A percentile compares a stretch with the other conserved stretches of the same genome.
Evolutionary conservation across 2,888 invertebrate species (phyloP).

Genomic region (Phalangium opilio): DNA sequence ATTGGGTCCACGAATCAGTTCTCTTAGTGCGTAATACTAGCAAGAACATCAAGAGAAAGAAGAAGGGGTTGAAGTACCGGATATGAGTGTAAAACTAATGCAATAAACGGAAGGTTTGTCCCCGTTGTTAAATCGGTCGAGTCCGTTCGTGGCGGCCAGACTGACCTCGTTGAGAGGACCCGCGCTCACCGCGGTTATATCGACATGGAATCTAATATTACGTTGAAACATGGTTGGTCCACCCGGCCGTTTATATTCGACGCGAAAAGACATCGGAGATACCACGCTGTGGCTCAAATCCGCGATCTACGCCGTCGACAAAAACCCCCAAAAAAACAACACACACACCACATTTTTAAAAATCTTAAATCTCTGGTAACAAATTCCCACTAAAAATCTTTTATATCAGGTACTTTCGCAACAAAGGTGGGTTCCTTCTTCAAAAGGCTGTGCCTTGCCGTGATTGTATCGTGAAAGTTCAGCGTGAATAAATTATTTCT

Average conservation of each 20-base stretch:
- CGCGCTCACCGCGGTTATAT: conserved; percentile 31
- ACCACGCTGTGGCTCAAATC: conserved; percentile 95
- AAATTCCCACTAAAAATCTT: no score
- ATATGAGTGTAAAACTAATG: conserved; percentile 81
- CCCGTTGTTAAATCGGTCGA: conserved; percentile 13
- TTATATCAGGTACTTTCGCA: no score
- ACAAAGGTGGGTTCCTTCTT: no score
- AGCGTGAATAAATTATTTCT: no score
- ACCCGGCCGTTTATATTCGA: conserved; percentile 85
- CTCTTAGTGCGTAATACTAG: no score
- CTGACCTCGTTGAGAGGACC: conserved; percentile 15
- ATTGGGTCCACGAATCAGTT: no score
- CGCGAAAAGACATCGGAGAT: conserved; percentile 92
- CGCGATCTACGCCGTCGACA: conserved; percentile 53
- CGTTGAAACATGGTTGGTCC: conserved; percentile 83
- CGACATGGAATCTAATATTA: conserved; percentile 77
- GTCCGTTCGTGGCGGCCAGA: not conserved
- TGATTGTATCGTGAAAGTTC: not conserved
- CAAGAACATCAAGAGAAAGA: no score
- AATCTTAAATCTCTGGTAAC: no score
- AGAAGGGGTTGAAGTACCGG: conserved; percentile 46
- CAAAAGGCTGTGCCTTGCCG: no score
- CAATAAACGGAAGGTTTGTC: conserved; percentile 48
- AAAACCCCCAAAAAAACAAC: no score
- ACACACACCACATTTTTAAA: no score